Conservation (phyloP, 2,113 vertebrate species). For the cattle (Bos taurus) region ARS-UCD2.0 NC_037328.1:7851001-7851500, state of each 20-base stretch:
- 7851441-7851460: constrained; percentile 2
- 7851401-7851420: constrained; percentile 46
- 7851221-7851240: not conserved
- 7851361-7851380: constrained; percentile 16
- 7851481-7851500: constrained; percentile 19
- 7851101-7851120: constrained; percentile 16
- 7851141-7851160: not conserved
- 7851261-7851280: constrained; percentile 2
- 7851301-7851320: not conserved
- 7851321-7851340: not conserved
- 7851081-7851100: constrained; percentile 48
- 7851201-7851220: not conserved
- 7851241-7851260: constrained; percentile 22
- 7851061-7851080: constrained; percentile 62
- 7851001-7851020: constrained; percentile 41
- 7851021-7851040: not conserved
- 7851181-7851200: not conserved
- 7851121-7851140: constrained; percentile 37
- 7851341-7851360: constrained; percentile 24
- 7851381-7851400: constrained; percentile 43
- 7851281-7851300: not conserved
- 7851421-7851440: constrained; percentile 41
- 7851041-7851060: constrained; percentile 24
- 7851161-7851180: not conserved
- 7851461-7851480: constrained; percentile 49